Evolutionary conservation across 2,113 vertebrate genomes (phyloP).

Genomic region (Rostratula benghalensis): DNA sequence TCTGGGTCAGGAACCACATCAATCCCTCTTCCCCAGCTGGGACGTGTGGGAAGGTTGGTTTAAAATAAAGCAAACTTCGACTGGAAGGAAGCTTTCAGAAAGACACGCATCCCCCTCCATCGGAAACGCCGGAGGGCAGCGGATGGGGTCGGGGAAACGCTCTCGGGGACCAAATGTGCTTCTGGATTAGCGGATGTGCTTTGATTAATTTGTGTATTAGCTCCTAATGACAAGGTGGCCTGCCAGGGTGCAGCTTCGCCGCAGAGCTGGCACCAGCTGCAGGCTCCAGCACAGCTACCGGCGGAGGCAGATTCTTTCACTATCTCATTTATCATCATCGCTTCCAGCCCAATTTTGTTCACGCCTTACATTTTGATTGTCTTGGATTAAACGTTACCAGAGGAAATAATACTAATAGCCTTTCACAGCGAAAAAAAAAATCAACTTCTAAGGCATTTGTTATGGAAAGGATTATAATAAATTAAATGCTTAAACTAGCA

Average conservation of each 20-base stretch:
- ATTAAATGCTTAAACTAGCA: constrained; percentile 81
- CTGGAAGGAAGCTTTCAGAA: not conserved
- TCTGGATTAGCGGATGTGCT: not conserved
- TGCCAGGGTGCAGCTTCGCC: not conserved
- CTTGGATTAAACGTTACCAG: constrained; percentile 72
- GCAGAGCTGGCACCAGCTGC: constrained; percentile 15
- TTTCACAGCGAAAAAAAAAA: constrained; percentile 65
- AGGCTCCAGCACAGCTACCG: not conserved
- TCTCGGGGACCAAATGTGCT: not conserved
- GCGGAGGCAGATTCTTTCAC: not conserved
- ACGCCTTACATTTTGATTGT: constrained; percentile 64
- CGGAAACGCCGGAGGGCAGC: rapidly evolving
- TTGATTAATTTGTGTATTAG: not conserved
- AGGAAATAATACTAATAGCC: constrained; percentile 71
- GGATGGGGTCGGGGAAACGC: not conserved
- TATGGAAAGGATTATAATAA: constrained; percentile 82
- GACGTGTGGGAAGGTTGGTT: not conserved
- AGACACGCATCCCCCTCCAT: not conserved
- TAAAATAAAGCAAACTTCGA: not conserved
- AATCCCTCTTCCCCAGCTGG: rapidly evolving
- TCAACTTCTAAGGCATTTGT: constrained; percentile 74
- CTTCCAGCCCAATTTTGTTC: constrained; percentile 58
- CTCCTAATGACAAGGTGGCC: not conserved
- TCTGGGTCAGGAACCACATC: rapidly evolving
- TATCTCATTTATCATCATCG: constrained; percentile 32